Percentiles rank a stretch among this genome's conserved stretches.
Evolutionary conservation across 2,113 vertebrate genomes (phyloP).

Genomic region (Otus sunia): DNA sequence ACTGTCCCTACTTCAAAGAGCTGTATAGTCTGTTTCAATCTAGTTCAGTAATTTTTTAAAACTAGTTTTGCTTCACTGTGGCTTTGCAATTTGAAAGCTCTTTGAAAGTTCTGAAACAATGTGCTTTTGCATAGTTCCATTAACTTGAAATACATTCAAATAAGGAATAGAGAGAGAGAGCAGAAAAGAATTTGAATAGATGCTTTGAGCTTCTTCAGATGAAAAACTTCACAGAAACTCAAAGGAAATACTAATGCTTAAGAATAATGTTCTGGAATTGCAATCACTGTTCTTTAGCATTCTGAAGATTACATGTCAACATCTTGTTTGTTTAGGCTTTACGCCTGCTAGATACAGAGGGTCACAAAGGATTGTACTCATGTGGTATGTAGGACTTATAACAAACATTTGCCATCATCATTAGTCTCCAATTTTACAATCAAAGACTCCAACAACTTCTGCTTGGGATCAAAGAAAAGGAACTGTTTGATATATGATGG

Average conservation of each 20-base stretch:
- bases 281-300: not conserved
- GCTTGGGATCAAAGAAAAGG: not conserved
- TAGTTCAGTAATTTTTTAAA: not conserved
- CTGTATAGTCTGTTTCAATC: not conserved
- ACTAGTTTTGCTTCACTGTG: not conserved
- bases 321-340: not conserved
- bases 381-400: not conserved
- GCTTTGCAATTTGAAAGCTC: not conserved
- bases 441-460: not conserved
- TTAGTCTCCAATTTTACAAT: not conserved
- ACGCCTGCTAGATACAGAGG: not conserved
- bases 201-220: not conserved
- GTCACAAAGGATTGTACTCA: not conserved
- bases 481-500: not conserved
- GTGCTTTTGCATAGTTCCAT: not conserved
- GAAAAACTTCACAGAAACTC: not conserved
- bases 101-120: slow-evolving; percentile 14
- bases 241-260: not conserved
- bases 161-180: not conserved
- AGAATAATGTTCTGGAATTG: not conserved
- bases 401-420: not conserved
- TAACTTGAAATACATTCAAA: slow-evolving; percentile 26
- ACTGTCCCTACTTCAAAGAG: not conserved
- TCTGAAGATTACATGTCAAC: not conserved
- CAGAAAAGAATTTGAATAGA: not conserved